Base-by-base conservation (phyloP, 2,797 vertebrate genomes). In the Hoplostethus mediterraneus region DNA sequence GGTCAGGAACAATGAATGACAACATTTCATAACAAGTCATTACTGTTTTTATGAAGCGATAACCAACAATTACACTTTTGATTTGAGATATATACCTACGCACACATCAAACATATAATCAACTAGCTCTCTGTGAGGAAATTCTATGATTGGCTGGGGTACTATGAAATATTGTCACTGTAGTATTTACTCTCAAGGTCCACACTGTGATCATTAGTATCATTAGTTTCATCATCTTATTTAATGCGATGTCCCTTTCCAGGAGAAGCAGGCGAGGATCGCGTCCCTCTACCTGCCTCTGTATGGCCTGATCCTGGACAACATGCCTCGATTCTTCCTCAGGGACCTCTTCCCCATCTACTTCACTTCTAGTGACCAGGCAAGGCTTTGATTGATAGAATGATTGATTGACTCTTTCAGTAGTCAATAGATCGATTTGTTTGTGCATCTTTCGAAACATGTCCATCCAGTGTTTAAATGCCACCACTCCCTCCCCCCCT, bases 301-400 rank as follows among this genome's bases (percentile, higher is more conserved):
- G 21, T 99, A 99, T 16, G 98, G 98, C 55, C 95, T 99, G 87
- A 97, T 99, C 69, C 94, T 99, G 90, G 98, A 99, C 94, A 99
- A 99, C 82, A 97, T 99, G 97, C 96, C 97, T 8, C 95, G 98
- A 56, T 99, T 99, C 87, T 99, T 98, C 87, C 95, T 99, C 92
- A 96, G 98, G 89, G 98, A 98, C 73, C 90, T 98, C 45, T 98
- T 98, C 81, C 97, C 97, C 75, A 96, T 98, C 84, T 97, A 96
- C 73, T 87, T 97, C 79, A 96, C 95, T 62, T 95, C 96, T 42
- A 98, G 97, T 62, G 96, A 98, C 90, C 98, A 98, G 94, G 98
- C 21, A 0, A 45, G 7, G n/a, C 44, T 33, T 58, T 55, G 9
- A 30, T 25, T 10, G 5, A 67, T 36, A 3, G 9, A 21, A 5